A percentile compares a stretch with the other conserved stretches of the same genome.
Evolutionary conservation across 2,797 vertebrate species (phyloP).

Genomic region (Cyprinodon diabolis): DNA sequence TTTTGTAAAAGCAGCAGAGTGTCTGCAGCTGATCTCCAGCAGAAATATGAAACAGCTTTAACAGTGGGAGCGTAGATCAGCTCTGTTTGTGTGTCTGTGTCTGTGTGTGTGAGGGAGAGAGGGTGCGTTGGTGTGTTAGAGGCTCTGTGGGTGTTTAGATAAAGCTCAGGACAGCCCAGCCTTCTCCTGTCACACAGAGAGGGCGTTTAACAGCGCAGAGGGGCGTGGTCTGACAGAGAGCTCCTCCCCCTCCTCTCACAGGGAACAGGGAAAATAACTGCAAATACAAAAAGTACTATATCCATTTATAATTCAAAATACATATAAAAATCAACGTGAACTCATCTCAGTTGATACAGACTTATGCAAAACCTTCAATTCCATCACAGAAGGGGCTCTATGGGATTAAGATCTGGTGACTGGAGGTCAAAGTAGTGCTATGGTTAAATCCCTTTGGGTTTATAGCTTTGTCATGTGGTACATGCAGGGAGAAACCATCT

Average conservation of each 20-base stretch:
- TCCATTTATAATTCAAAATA: background rate
- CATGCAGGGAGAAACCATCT: too few species aligned
- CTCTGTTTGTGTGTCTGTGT: constrained; percentile 37
- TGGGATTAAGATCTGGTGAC: too few species aligned
- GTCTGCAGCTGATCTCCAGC: constrained; percentile 67
- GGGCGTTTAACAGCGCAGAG: constrained; percentile 69
- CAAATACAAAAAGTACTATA: background rate
- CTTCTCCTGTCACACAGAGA: constrained; percentile 71
- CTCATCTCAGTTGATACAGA: too few species aligned
- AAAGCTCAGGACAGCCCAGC: constrained; percentile 79
- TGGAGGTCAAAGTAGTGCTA: too few species aligned
- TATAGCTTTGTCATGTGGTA: too few species aligned
- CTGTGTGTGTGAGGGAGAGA: constrained; percentile 24
- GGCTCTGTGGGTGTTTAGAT: constrained; percentile 68
- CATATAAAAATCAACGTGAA: too few species aligned
- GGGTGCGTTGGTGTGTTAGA: constrained; percentile 38
- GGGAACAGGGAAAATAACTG: background rate
- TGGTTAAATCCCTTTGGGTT: too few species aligned
- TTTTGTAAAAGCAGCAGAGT: constrained; percentile 59
- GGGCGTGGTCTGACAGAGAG: constrained; percentile 64
- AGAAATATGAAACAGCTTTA: constrained; percentile 75
- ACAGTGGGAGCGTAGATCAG: constrained; percentile 58
- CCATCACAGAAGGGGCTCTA: too few species aligned
- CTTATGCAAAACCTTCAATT: too few species aligned
- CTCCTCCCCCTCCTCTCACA: constrained; percentile 59